Evolutionary conservation across 2,113 vertebrate species (phyloP).

Genomic region (Albula goreensis): DNA sequence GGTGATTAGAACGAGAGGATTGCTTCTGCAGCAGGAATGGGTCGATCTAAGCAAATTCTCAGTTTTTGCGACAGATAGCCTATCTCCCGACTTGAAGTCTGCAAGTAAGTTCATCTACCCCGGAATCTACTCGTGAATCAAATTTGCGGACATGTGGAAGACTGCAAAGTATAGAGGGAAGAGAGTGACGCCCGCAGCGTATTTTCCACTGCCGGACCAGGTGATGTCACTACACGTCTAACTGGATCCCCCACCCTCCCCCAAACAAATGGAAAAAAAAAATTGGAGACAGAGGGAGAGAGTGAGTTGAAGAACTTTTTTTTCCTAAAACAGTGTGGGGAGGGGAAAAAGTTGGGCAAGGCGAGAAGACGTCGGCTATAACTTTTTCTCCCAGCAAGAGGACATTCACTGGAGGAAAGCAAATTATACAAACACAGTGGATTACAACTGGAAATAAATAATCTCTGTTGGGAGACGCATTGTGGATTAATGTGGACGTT

Average conservation of each 20-base stretch:
- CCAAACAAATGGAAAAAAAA: conserved; percentile 11
- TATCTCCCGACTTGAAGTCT: neutral
- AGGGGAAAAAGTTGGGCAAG: conserved; percentile 63
- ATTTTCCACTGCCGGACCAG: conserved; percentile 50
- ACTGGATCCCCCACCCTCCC: neutral
- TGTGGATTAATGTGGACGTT: conserved; percentile 63
- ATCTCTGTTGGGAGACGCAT: conserved; percentile 30
- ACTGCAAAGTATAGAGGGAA: neutral
- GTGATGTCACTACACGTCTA: conserved; percentile 59
- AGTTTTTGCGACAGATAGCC: neutral
- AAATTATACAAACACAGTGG: conserved; percentile 42
- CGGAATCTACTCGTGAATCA: conserved; percentile 15
- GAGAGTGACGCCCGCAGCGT: conserved; percentile 41
- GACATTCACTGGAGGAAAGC: conserved; percentile 37
- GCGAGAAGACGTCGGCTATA: conserved; percentile 42
- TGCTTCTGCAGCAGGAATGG: neutral
- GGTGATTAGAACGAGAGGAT: neutral
- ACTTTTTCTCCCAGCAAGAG: conserved; percentile 58
- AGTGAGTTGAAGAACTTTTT: conserved; percentile 38
- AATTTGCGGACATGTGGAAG: conserved; percentile 30
- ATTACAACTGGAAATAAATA: conserved; percentile 47
- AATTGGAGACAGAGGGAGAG: conserved; percentile 13
- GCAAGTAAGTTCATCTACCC: neutral
- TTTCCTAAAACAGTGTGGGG: conserved; percentile 45
- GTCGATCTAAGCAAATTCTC: neutral